Base-by-base conservation (phyloP, 2,113 vertebrate species). In the Actenoides lindsayi region DNA sequence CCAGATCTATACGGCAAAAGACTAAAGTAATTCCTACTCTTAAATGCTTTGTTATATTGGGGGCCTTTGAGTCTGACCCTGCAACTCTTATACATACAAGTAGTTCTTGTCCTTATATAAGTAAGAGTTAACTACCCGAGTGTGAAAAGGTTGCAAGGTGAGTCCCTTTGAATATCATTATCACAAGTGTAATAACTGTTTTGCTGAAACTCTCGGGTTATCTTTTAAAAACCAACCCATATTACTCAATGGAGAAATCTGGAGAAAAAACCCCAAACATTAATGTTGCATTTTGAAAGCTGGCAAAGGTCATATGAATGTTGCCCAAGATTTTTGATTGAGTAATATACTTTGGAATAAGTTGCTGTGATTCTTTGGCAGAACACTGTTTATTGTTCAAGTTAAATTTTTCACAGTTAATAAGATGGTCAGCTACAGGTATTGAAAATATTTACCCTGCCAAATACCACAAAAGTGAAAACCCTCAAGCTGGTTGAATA, bases 391-490 rank as follows among this genome's bases (percentile, higher is more conserved):
- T 96, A 93, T 97, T 96, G 94, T 89, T 96, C 74, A 80, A 91
- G 87, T 39, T 44, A 94, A 82, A 78, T 95, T 97, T 88, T 96
- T 97, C 92, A 88, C 89, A 89, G 92, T 94, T 97, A 96, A 94
- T 96, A 96, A 91, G 88, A 70, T 79, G 83, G 88, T 91, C 77
- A 93, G 73, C 80, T 86, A 59, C 83, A 97, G 90, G 89, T 92
- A 96, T 70, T 88, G 76, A 94, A 97, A 97, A 97, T 88, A 92
- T 94, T 96, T 97, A 64, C 84, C 81, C 86, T 90, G 88, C 94
- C 94, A 96, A 96, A 92, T 80, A 95, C 71, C 68, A 90, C 68
- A 94, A 68, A 50, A 91, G 19, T 86, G 59, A 90, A 92, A 96
- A 90, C 42, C 64, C 31, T 92, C 65, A 57, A 92, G 54, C 31